phyloP scores from a whole-genome alignment of 2,113 vertebrate genomes.

The Chaenogobius annularis region DNA sequence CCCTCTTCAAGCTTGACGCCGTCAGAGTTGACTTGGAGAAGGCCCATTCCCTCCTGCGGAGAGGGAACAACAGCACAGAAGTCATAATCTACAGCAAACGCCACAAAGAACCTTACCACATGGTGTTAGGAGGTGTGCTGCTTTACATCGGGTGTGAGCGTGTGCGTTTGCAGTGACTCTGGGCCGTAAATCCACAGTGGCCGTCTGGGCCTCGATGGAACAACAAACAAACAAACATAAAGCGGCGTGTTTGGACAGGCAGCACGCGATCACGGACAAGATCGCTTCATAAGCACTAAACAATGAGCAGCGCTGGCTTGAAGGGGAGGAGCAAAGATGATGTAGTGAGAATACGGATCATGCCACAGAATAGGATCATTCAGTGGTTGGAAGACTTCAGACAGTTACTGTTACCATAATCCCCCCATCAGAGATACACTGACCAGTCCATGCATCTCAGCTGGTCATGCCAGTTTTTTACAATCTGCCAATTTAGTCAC shows the following conservation, averaged over 20 bases:
- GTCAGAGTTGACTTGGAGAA: slow-evolving; percentile 84
- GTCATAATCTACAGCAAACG: neutral
- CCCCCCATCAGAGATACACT: no score
- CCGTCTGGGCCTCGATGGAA: slow-evolving; percentile 48
- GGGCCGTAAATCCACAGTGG: slow-evolving; percentile 48
- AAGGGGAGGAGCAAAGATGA: no score
- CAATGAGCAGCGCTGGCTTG: neutral
- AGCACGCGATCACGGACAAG: slow-evolving; percentile 11
- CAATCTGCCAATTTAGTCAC: no score
- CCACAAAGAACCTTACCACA: slow-evolving; percentile 1
- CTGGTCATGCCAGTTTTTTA: no score
- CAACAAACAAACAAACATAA: slow-evolving; percentile 21
- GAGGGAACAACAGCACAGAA: neutral
- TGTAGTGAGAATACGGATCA: neutral
- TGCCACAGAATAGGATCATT: neutral
- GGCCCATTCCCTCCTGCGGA: slow-evolving; percentile 90
- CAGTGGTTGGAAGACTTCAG: neutral
- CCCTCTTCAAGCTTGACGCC: slow-evolving; percentile 93
- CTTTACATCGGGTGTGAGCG: neutral
- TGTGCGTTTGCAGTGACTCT: slow-evolving; percentile 13
- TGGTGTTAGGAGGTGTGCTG: neutral
- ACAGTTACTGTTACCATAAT: no score
- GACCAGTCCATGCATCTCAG: no score
- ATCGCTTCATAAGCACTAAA: neutral
- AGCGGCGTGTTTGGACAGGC: slow-evolving; percentile 23